Evolutionary conservation across 2,888 invertebrate genomes (phyloP).

Genomic region (Ischnura elegans): DNA sequence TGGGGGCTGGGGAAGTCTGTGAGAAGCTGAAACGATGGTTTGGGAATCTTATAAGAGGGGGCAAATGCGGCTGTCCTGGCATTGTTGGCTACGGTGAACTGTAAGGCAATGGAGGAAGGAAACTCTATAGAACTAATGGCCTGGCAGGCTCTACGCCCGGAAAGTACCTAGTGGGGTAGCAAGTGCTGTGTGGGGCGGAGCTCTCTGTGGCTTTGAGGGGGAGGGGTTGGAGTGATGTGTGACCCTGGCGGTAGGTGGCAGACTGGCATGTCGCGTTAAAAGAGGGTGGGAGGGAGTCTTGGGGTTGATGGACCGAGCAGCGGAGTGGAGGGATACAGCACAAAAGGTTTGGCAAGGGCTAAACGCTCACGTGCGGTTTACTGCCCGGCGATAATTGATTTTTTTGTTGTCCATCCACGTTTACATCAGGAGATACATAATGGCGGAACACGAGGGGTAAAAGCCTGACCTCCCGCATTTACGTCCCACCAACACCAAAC

Average conservation of each 20-base stretch:
- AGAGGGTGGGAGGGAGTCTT: not conserved
- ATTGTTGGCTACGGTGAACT: too few relatives aligned
- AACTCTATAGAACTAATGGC: constrained; percentile 46
- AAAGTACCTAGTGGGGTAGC: not conserved
- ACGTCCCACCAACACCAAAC: not conserved
- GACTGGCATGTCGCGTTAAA: not conserved
- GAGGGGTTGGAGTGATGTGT: not conserved
- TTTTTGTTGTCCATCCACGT: not conserved
- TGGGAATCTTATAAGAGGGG: constrained; percentile 33
- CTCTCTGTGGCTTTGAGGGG: not conserved
- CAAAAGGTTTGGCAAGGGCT: constrained; percentile 14
- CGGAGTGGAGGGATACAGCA: not conserved
- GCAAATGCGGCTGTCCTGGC: constrained; percentile 20
- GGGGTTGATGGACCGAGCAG: not conserved
- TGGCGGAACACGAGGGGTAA: not conserved
- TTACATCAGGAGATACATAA: not conserved
- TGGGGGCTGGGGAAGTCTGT: not conserved
- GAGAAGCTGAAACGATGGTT: not conserved
- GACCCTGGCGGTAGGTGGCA: not conserved
- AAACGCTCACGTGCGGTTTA: constrained; percentile 12
- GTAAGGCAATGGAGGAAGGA: constrained; percentile 34
- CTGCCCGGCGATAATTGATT: constrained; percentile 46
- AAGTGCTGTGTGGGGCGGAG: not conserved
- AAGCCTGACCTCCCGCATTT: not conserved
- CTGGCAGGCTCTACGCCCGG: not conserved